Conservation (phyloP, 2,113 vertebrate species). For the Hippocampus abdominalis region DNA sequence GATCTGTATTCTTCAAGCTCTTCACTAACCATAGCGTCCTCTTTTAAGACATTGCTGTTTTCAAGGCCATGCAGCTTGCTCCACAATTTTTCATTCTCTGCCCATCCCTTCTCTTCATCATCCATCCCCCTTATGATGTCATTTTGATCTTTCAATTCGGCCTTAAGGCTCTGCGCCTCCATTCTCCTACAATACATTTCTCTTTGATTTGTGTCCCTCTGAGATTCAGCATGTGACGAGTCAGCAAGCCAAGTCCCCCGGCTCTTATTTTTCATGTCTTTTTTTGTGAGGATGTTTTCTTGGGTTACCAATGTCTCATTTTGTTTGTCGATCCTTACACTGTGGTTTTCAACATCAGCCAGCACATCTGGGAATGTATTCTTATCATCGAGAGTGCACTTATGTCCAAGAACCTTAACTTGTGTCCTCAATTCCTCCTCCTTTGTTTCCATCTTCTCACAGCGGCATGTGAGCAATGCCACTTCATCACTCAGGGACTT, state of each 20-base stretch:
- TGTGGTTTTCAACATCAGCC: neutral
- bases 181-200: neutral
- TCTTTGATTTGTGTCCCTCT: neutral
- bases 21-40: neutral
- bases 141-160: neutral
- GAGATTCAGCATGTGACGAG: neutral
- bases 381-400: neutral
- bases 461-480: neutral
- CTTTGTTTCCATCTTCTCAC: conserved; percentile 1
- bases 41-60: neutral
- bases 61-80: neutral
- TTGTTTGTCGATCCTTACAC: neutral
- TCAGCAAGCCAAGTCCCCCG: neutral
- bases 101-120: neutral
- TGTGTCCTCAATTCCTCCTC: neutral
- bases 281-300: neutral
- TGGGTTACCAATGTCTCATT: neutral
- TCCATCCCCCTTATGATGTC: neutral
- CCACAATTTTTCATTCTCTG: neutral
- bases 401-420: neutral
- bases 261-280: neutral
- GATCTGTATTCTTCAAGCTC: neutral
- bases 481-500: neutral
- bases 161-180: no score
- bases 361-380: conserved; percentile 4